Evolutionary conservation across 2,888 invertebrate genomes (phyloP).

Genomic region (Aplocera efformata): DNA sequence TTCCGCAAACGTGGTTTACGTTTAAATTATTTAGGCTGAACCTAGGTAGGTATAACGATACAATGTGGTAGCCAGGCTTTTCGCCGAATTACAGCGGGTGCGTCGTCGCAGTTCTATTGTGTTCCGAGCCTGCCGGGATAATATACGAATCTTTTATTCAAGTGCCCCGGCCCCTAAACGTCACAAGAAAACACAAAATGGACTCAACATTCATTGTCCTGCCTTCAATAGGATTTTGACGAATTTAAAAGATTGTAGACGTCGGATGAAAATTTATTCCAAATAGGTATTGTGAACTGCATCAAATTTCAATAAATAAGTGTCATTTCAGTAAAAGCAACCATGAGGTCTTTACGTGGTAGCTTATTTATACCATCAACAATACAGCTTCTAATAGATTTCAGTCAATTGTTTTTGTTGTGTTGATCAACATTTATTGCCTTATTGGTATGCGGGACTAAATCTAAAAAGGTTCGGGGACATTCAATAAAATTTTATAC

Average conservation of each 20-base stretch:
- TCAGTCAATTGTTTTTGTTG: constrained; percentile 65
- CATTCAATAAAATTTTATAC: constrained; percentile 65
- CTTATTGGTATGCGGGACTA: constrained; percentile 70
- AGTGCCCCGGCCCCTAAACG: constrained; percentile 65
- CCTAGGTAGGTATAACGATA: constrained; percentile 47
- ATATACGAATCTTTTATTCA: constrained; percentile 78
- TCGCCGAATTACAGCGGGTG: constrained; percentile 65
- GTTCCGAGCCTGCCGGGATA: constrained; percentile 56
- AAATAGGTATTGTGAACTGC: constrained; percentile 35
- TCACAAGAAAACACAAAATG: constrained; percentile 69
- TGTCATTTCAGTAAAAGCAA: constrained; percentile 21
- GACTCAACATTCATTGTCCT: constrained; percentile 69
- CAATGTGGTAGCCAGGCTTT: constrained; percentile 58
- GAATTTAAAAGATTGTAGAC: constrained; percentile 43
- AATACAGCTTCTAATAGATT: constrained; percentile 59
- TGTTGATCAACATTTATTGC: constrained; percentile 70
- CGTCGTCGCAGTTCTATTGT: constrained; percentile 70
- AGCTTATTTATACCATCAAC: constrained; percentile 42
- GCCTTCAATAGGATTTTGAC: constrained; percentile 70
- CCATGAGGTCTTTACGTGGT: constrained; percentile 16
- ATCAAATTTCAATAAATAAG: constrained; percentile 25
- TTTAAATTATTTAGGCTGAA: constrained; percentile 52
- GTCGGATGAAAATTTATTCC: constrained; percentile 39
- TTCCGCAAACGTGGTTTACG: constrained; percentile 31
- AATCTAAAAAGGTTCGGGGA: constrained; percentile 60